Percentiles rank a stretch among this genome's conserved stretches.
Conservation (phyloP, 1,140 invertebrate genomes). For the Agraylea sexmaculata region DNA sequence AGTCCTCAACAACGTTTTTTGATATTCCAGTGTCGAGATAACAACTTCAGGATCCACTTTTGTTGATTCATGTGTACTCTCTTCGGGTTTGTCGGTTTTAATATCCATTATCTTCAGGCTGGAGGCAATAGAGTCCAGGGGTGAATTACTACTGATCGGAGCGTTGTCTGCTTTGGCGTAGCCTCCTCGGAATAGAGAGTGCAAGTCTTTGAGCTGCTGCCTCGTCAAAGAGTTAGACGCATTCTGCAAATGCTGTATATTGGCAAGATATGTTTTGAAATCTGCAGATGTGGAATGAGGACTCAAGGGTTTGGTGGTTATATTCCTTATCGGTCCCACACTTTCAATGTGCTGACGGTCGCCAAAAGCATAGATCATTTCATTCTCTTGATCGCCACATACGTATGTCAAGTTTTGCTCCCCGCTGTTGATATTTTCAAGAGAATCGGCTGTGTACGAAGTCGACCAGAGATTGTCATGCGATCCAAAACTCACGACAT, state of each 20-base stretch:
- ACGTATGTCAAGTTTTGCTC: conserved; percentile 35
- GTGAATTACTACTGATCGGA: background rate
- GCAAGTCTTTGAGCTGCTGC: conserved; percentile 41
- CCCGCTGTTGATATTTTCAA: conserved; percentile 25
- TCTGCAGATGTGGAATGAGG: conserved; percentile 50
- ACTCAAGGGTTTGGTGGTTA: conserved; percentile 47
- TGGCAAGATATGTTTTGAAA: conserved; percentile 54
- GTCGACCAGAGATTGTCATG: conserved; percentile 37
- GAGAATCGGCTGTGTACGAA: conserved; percentile 23
- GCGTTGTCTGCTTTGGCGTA: conserved; percentile 21
- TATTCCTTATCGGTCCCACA: conserved; percentile 35
- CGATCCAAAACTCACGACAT: conserved; percentile 33
- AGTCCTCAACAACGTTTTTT: conserved; percentile 59
- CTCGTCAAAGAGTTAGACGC: conserved; percentile 46
- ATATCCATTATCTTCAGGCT: background rate
- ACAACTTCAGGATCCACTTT: conserved; percentile 30
- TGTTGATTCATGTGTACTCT: conserved; percentile 11
- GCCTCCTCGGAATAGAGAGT: conserved; percentile 44
- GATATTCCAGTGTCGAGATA: conserved; percentile 33
- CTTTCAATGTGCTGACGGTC: conserved; percentile 18
- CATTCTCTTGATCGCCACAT: conserved; percentile 36
- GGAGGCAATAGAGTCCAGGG: background rate
- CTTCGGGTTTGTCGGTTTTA: background rate
- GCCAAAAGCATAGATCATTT: conserved; percentile 37
- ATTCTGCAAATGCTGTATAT: conserved; percentile 54